These are phyloP conservation scores for Thamnophis sirtalis DNA, from an alignment of 2,113 vertebrate species.

Conservation along the genomic window DNA sequence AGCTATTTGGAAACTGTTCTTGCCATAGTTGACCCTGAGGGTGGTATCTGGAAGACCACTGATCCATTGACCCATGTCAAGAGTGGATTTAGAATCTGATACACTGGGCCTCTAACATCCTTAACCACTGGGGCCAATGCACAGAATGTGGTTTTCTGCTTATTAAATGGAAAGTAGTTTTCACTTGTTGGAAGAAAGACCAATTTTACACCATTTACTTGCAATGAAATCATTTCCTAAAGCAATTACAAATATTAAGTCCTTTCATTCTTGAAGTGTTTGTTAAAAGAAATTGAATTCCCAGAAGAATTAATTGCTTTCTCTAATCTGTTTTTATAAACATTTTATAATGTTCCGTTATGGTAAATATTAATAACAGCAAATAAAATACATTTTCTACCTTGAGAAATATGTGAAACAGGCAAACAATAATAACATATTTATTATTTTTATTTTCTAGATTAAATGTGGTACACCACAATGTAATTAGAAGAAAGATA, in stretches of 20 bases:
- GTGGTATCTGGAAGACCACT: constrained; percentile 73
- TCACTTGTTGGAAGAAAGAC: constrained; percentile 49
- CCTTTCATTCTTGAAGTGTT: constrained; percentile 38
- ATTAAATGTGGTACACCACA: background rate
- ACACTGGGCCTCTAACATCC: constrained; percentile 76
- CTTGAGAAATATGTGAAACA: background rate
- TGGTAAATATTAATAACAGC: background rate
- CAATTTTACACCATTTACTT: constrained; percentile 73
- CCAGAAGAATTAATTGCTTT: constrained; percentile 21
- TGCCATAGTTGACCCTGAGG: constrained; percentile 71
- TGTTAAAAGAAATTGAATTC: constrained; percentile 44
- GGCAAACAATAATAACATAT: background rate
- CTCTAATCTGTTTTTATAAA: background rate
- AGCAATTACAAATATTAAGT: constrained; percentile 50
- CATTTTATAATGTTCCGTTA: constrained; percentile 18
- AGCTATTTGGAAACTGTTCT: constrained; percentile 66
- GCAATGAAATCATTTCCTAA: constrained; percentile 64
- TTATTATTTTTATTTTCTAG: background rate
- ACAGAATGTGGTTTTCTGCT: constrained; percentile 66
- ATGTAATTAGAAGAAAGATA: constrained; percentile 3
- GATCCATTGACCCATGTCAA: constrained; percentile 88
- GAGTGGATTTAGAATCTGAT: constrained; percentile 83
- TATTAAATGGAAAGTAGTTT: constrained; percentile 57
- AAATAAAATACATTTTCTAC: accelerated
- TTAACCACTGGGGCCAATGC: constrained; percentile 61